These are phyloP conservation scores for Forbesichthys agassizii DNA, from an alignment of 2,113 vertebrate species.

Conservation along the genomic window DNA sequence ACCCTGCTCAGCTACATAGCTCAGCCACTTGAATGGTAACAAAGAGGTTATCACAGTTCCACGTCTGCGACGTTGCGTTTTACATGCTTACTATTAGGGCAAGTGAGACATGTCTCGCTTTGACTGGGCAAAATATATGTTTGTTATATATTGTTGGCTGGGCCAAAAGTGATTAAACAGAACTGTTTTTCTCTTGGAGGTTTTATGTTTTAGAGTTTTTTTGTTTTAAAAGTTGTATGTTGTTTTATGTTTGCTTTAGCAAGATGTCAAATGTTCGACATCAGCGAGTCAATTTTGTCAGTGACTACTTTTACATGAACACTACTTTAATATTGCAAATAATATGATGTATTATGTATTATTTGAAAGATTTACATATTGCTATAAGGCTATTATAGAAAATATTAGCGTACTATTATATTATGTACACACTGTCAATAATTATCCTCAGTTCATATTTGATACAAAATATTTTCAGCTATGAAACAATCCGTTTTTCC, in stretches of 20 bases:
- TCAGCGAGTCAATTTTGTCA: too few species aligned
- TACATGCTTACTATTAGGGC: constrained; percentile 22
- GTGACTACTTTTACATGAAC: too few species aligned
- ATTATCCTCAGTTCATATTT: not conserved
- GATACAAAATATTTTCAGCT: not conserved
- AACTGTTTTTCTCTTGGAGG: not conserved
- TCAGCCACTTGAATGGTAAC: constrained; percentile 51
- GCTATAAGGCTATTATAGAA: too few species aligned
- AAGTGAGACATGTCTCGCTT: constrained; percentile 25
- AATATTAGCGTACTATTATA: too few species aligned
- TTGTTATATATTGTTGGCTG: not conserved
- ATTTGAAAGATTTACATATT: too few species aligned
- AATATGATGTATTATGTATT: too few species aligned
- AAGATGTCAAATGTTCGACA: too few species aligned
- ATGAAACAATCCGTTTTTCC: not conserved
- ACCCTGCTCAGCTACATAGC: constrained; percentile 58
- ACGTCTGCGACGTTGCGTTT: constrained; percentile 30
- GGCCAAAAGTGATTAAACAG: not conserved
- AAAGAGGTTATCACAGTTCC: constrained; percentile 51
- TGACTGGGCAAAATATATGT: constrained; percentile 5
- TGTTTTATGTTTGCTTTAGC: not conserved
- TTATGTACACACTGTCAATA: too few species aligned
- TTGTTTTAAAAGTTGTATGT: not conserved
- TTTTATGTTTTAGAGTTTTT: not conserved
- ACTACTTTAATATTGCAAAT: too few species aligned